Percentiles rank a stretch among this genome's conserved stretches.
Conservation (phyloP, 2,888 invertebrate genomes). For the Cremastinae sp. region DNA sequence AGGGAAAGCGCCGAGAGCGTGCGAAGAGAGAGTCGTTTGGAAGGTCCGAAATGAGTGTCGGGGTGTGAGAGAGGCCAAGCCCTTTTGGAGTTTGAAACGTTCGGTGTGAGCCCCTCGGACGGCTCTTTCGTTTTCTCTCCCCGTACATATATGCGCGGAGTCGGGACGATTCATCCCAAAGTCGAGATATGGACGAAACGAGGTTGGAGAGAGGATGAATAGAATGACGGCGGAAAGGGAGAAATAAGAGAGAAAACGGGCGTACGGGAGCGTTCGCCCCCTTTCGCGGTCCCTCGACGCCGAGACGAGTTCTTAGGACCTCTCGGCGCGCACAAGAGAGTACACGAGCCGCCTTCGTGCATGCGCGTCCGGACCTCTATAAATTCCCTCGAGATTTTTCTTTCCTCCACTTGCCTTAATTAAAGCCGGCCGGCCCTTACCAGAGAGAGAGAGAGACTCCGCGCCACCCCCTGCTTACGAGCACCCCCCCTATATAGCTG, state of each 20-base stretch:
- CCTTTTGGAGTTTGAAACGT: slow-evolving; percentile 73
- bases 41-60: slow-evolving; percentile 54
- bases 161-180: slow-evolving; percentile 55
- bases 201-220: slow-evolving; percentile 23
- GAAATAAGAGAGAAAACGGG: slow-evolving; percentile 33
- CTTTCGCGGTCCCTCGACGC: slow-evolving; percentile 57
- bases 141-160: slow-evolving; percentile 49
- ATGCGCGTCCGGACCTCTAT: slow-evolving; percentile 76
- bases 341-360: slow-evolving; percentile 22
- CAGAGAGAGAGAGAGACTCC: too few relatives aligned
- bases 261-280: slow-evolving; percentile 51
- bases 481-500: too few relatives aligned
- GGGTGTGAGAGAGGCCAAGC: slow-evolving; percentile 54
- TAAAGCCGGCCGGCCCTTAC: slow-evolving; percentile 77
- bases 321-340: slow-evolving; percentile 40
- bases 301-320: slow-evolving; percentile 49
- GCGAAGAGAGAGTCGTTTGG: slow-evolving; percentile 58
- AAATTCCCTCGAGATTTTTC: slow-evolving; percentile 80
- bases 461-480: slow-evolving; percentile 68
- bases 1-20: background rate
- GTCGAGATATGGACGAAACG: slow-evolving; percentile 36
- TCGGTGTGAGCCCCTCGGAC: slow-evolving; percentile 60
- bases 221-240: slow-evolving; percentile 17
- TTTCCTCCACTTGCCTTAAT: slow-evolving; percentile 80
- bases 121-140: slow-evolving; percentile 65